A percentile compares a stretch with the other conserved stretches of the same genome.
Conservation (phyloP, 1,140 invertebrate genomes). For the Drosophila tropicalis region DNA sequence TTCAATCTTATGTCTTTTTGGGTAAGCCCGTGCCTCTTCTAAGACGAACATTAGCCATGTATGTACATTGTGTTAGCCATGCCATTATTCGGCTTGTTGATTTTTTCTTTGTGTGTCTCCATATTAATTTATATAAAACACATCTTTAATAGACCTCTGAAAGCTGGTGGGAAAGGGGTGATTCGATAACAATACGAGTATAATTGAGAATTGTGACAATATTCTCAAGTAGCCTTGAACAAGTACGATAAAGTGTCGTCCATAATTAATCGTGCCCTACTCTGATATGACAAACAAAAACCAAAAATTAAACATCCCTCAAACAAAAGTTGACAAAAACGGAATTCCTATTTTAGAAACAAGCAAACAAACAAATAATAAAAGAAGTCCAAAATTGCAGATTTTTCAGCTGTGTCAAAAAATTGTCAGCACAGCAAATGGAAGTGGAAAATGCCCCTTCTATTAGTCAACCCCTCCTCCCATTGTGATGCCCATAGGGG, state of each 20-base stretch:
- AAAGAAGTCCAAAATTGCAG: slow-evolving; percentile 55
- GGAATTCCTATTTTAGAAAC: slow-evolving; percentile 65
- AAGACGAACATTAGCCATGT: too few species aligned
- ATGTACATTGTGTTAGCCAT: too few species aligned
- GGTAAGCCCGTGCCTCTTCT: too few species aligned
- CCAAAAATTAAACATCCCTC: slow-evolving; percentile 34
- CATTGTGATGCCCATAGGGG: background rate
- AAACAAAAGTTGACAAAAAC: slow-evolving; percentile 56
- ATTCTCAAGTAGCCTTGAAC: slow-evolving; percentile 52
- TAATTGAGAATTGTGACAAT: background rate
- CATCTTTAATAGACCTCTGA: too few species aligned
- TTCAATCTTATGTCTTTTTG: too few species aligned
- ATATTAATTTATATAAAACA: too few species aligned
- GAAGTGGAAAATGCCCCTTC: slow-evolving; percentile 56
- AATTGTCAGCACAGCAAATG: slow-evolving; percentile 74
- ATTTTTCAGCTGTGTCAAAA: slow-evolving; percentile 79
- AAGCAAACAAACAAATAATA: slow-evolving; percentile 38
- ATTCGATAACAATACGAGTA: too few species aligned
- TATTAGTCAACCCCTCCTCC: background rate
- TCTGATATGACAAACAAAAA: slow-evolving; percentile 27
- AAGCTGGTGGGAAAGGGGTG: too few species aligned
- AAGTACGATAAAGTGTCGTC: slow-evolving; percentile 55
- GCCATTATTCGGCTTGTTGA: too few species aligned
- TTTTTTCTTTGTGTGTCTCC: too few species aligned
- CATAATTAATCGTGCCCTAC: slow-evolving; percentile 66